Percentiles rank a stretch among this genome's conserved stretches.
Conservation (phyloP, 2,888 invertebrate genomes). For the Habroteleia sp. region DNA sequence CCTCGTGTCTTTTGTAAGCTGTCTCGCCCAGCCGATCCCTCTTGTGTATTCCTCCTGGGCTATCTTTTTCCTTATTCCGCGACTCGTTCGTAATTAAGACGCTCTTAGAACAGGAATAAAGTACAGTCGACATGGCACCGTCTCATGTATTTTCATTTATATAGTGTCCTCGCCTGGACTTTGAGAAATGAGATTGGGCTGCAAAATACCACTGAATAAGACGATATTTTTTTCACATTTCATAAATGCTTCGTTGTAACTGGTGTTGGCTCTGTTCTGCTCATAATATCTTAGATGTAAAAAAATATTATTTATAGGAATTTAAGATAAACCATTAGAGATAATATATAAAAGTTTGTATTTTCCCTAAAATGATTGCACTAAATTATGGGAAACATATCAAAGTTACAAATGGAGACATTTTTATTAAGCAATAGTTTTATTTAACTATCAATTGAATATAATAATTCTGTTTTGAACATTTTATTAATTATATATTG, state of each 20-base stretch:
- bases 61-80: slow-evolving; percentile 35
- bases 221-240: slow-evolving; percentile 36
- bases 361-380: too few species aligned
- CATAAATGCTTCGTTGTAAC: slow-evolving; percentile 21
- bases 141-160: slow-evolving; percentile 66
- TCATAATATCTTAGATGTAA: background rate
- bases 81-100: slow-evolving; percentile 64
- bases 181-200: slow-evolving; percentile 50
- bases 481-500: too few species aligned
- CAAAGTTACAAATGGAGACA: too few species aligned
- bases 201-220: slow-evolving; percentile 30
- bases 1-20: slow-evolving; percentile 47
- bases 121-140: slow-evolving; percentile 48
- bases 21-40: slow-evolving; percentile 20
- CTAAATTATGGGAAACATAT: too few species aligned
- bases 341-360: too few species aligned
- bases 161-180: slow-evolving; percentile 49
- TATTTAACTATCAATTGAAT: too few species aligned
- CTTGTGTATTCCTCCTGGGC: slow-evolving; percentile 23
- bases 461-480: too few species aligned
- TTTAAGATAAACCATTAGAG: too few species aligned
- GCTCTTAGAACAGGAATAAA: slow-evolving; percentile 63
- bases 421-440: too few species aligned
- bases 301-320: too few species aligned
- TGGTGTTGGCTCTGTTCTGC: background rate